These are phyloP conservation scores for Pimephales promelas DNA, from an alignment of 2,113 vertebrate species.

Conservation along the genomic window DNA sequence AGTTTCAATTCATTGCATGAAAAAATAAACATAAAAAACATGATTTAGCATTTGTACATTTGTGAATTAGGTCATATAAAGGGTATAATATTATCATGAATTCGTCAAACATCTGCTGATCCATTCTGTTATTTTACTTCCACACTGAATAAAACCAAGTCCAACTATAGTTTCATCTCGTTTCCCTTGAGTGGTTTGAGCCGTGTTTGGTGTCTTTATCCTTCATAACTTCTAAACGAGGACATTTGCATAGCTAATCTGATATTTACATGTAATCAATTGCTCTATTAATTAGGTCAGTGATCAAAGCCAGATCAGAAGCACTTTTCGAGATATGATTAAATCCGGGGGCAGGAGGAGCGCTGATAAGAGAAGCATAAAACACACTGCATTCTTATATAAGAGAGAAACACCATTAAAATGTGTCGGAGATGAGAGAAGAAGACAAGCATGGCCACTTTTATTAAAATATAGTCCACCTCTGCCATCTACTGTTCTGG, in stretches of 20 bases:
- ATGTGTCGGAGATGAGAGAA: conserved; percentile 59
- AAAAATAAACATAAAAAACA: not conserved
- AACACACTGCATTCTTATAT: conserved; percentile 76
- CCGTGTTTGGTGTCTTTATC: not conserved
- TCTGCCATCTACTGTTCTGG: conserved; percentile 78
- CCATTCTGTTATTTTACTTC: not conserved
- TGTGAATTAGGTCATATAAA: too few relatives aligned
- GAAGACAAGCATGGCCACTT: conserved; percentile 55
- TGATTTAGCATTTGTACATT: not conserved
- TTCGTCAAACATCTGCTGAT: not conserved
- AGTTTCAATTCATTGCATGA: not conserved
- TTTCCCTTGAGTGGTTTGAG: not conserved
- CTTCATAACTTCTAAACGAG: conserved; percentile 69
- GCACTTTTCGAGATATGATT: conserved; percentile 63
- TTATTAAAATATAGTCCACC: conserved; percentile 63
- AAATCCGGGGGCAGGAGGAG: conserved; percentile 9
- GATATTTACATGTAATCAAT: conserved; percentile 76
- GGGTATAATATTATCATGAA: not conserved
- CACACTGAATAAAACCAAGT: not conserved
- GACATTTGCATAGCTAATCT: conserved; percentile 74
- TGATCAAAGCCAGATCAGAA: conserved; percentile 74
- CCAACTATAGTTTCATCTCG: not conserved
- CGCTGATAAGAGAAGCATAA: conserved; percentile 63
- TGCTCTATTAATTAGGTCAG: conserved; percentile 78
- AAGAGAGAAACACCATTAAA: conserved; percentile 74